Percentiles rank a stretch among this genome's conserved stretches.
phyloP scores from a whole-genome alignment of 1,140 invertebrate species.

The Ostrea edulis region DNA sequence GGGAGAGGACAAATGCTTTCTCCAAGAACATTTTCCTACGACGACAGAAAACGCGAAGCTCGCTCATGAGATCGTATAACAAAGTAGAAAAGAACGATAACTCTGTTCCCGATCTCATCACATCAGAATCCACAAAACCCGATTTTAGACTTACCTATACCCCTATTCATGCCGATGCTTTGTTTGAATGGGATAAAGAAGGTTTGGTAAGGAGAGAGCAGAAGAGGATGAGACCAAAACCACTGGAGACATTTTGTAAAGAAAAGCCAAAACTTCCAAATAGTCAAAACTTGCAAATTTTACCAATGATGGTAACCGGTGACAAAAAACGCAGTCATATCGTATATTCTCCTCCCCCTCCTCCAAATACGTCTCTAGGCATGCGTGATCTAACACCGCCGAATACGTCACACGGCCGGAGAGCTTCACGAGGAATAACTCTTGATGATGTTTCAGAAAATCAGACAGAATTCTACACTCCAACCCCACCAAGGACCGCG shows the following conservation, averaged over 20 bases:
- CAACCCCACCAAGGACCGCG: background rate
- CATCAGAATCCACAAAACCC: background rate
- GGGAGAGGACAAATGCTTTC: slow-evolving; percentile 38
- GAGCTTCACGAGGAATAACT: background rate
- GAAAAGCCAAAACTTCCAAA: slow-evolving; percentile 17
- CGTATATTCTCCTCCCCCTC: slow-evolving; percentile 36
- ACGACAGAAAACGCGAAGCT: slow-evolving; percentile 25
- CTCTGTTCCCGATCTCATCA: slow-evolving; percentile 2
- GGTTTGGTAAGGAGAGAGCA: slow-evolving; percentile 22
- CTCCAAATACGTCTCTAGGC: slow-evolving; percentile 52
- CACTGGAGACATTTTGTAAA: background rate
- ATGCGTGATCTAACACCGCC: slow-evolving; percentile 45
- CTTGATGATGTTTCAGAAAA: background rate
- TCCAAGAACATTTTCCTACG: slow-evolving; percentile 37
- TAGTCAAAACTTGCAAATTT: slow-evolving; percentile 2
- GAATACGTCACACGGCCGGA: slow-evolving; percentile 46
- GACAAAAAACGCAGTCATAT: slow-evolving; percentile 15
- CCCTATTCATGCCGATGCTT: slow-evolving; percentile 40
- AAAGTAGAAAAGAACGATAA: slow-evolving; percentile 17
- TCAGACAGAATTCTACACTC: background rate
- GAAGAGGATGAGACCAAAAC: background rate
- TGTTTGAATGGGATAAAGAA: slow-evolving; percentile 50
- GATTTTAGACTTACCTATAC: slow-evolving; percentile 44
- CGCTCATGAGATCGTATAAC: background rate
- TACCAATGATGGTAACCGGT: slow-evolving; percentile 42